Base-by-base conservation (phyloP, 2,888 invertebrate species). In the Crocallis elinguaria region DNA sequence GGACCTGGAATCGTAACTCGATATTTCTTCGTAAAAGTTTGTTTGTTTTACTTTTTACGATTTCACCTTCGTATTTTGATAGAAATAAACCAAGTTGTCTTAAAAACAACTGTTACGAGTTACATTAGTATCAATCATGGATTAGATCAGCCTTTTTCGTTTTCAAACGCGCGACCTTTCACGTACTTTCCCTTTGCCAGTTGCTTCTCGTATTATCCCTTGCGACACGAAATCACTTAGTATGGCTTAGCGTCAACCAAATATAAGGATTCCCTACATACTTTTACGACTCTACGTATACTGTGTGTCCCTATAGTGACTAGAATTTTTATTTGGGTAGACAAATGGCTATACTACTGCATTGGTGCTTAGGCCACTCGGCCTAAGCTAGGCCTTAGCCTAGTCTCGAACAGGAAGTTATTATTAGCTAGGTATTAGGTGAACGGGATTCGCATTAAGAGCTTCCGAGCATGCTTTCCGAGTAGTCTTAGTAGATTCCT, bases 221-320 rank as follows among this genome's bases (percentile, higher is more conserved):
- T 39, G 33, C 14, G 51, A 39, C 51, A 11, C 21, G 19, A 21
- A 44, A 25, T 35, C 41, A 25, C 46, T 37, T 32, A 42, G 25
- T 46, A 36, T 19, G 52, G 52, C 52, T 53, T 42, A 42, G 13
- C 17, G 39, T 42, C 46, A 25, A 33, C 13, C n/a, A 17, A 17
- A 39, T 17, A 17, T 46, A 16, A 8, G 37, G 42, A 19, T 41
- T 44, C 38, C 25, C 32, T 49, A 39, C 4, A 17, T 5, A 37
- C 7, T 17, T 37, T 19, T n/a, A 21, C 6, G 27, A 44, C 14
- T 19, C 30, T 13, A 16, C 13, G 9, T 29, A 12, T 11, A n/a
- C 2, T n/a, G 3, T 27, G n/a, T 19, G 3, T 4, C 19, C 19
- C 3, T 19, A 6, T 19, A n/a, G n/a, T n/a, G n/a, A n/a, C n/a